Evolutionary conservation across 1,140 invertebrate species (phyloP).

Genomic region (Nasonia longicornis): DNA sequence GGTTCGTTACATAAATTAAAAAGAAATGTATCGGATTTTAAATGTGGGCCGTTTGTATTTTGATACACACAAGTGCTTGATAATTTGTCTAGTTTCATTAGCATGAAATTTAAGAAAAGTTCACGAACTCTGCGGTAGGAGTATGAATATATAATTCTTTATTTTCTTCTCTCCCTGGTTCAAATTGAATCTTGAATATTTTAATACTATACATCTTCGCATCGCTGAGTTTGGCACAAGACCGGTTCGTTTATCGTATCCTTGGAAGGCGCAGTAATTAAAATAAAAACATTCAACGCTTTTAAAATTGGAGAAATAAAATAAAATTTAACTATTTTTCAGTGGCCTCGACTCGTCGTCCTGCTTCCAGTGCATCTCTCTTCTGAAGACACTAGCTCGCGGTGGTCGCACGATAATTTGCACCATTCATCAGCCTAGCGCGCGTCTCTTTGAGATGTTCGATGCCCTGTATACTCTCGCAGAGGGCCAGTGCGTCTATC

Average conservation of each 20-base stretch:
- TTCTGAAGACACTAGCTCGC: constrained; percentile 88
- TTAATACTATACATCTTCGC: neutral
- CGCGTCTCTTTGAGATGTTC: constrained; percentile 96
- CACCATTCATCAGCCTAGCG: constrained; percentile 97
- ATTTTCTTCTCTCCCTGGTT: neutral
- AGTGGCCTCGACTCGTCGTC: constrained; percentile 95
- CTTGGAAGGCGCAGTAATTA: neutral
- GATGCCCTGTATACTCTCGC: constrained; percentile 94
- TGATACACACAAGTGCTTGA: no score
- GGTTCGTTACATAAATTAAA: no score
- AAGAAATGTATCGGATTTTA: no score
- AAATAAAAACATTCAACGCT: neutral
- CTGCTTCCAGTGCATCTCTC: constrained; percentile 91
- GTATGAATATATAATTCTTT: neutral
- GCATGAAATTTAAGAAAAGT: no score
- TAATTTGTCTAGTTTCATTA: no score
- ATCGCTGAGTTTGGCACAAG: neutral
- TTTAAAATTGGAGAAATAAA: no score
- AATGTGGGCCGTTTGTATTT: no score
- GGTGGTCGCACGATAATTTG: constrained; percentile 96
- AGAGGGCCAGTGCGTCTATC: constrained; percentile 94
- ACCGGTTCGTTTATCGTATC: neutral
- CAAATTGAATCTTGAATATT: neutral
- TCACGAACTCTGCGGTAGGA: neutral
- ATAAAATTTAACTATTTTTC: constrained; percentile 34